phyloP scores from a whole-genome alignment of 2,888 invertebrate species.

The Bibio marci region DNA sequence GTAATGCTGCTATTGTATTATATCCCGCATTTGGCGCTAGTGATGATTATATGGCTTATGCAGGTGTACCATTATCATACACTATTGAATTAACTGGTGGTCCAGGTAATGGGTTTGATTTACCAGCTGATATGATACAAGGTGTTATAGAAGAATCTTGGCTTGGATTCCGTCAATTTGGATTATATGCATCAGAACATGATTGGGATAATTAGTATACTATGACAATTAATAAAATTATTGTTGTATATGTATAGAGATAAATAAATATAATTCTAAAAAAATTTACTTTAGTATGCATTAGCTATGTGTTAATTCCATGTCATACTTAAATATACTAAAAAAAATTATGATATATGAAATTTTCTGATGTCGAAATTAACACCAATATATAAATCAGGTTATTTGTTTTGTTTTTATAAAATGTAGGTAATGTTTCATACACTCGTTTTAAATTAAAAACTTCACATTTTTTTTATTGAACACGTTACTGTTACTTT shows the following conservation, averaged over 20 bases:
- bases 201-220: not conserved
- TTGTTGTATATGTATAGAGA: not conserved
- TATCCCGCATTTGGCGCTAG: slow-evolving; percentile 36
- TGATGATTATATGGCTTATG: slow-evolving; percentile 37
- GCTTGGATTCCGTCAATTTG: slow-evolving; percentile 2
- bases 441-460: too few species aligned
- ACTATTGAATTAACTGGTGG: slow-evolving; percentile 41
- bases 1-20: slow-evolving; percentile 28
- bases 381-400: too few species aligned
- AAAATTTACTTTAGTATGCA: too few species aligned
- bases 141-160: slow-evolving; percentile 5
- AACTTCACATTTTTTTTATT: too few species aligned
- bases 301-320: too few species aligned
- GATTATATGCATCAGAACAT: not conserved
- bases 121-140: slow-evolving; percentile 22
- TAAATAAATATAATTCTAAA: too few species aligned
- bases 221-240: not conserved
- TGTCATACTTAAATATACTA: too few species aligned
- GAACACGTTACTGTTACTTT: too few species aligned
- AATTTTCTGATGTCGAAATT: too few species aligned
- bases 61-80: slow-evolving; percentile 33
- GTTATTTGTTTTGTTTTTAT: too few species aligned
- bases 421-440: too few species aligned
- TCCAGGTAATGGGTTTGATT: slow-evolving; percentile 30
- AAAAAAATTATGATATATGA: too few species aligned